Conservation (phyloP, 2,113 vertebrate genomes). For the Rhynchomys soricoides region DNA sequence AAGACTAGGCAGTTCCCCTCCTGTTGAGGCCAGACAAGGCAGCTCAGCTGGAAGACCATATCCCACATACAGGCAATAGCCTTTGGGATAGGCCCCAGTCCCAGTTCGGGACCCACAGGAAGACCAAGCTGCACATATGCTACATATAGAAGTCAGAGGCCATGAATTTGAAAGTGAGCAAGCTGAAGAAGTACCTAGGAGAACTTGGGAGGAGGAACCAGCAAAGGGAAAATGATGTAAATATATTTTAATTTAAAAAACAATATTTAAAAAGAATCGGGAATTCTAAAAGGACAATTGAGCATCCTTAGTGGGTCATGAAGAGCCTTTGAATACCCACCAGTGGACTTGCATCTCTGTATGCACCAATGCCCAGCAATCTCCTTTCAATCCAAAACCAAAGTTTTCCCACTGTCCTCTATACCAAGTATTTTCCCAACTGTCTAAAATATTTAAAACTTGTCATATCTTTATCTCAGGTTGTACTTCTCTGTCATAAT, state of each 20-base stretch:
- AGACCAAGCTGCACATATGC: too few species aligned
- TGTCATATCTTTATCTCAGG: neutral
- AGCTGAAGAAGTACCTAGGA: neutral
- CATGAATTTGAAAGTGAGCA: neutral
- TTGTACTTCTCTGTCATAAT: neutral
- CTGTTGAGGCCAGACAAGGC: too few species aligned
- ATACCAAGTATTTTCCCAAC: neutral
- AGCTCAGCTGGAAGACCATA: too few species aligned
- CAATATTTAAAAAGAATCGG: neutral
- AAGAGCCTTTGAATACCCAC: neutral
- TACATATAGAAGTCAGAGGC: neutral
- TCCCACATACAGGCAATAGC: too few species aligned
- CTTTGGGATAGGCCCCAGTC: too few species aligned
- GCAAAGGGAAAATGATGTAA: neutral
- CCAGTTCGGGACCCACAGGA: too few species aligned
- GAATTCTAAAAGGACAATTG: neutral
- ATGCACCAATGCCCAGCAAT: neutral
- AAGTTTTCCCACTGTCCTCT: neutral
- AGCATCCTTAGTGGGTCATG: neutral
- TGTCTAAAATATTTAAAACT: neutral
- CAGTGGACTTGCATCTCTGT: neutral
- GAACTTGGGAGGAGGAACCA: neutral
- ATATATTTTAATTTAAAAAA: neutral
- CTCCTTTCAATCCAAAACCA: neutral
- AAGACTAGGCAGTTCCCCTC: too few species aligned